Evolutionary conservation across 2,797 vertebrate genomes (phyloP).

Genomic region (Gymnocypris eckloni): DNA sequence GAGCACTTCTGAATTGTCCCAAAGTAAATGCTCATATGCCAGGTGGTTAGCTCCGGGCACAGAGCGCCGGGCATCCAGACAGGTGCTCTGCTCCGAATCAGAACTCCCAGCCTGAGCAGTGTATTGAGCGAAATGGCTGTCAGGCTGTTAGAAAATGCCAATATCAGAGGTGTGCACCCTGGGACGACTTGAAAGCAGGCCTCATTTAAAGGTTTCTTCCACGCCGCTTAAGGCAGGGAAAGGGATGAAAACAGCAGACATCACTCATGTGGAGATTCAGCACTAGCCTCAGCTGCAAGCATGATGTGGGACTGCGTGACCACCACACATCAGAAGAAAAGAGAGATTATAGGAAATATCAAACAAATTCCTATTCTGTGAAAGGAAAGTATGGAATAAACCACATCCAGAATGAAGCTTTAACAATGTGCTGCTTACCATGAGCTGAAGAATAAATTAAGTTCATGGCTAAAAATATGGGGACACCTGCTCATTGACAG

Average conservation of each 20-base stretch:
- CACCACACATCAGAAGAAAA: background rate
- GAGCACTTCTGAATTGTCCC: conserved; percentile 4
- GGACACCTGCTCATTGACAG: conserved; percentile 19
- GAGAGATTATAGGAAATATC: background rate
- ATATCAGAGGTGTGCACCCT: conserved; percentile 34
- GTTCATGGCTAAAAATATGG: background rate
- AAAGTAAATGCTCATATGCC: conserved; percentile 16
- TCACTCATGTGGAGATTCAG: conserved; percentile 2
- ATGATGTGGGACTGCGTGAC: conserved; percentile 6
- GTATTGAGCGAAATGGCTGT: conserved; percentile 23
- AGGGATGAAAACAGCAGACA: conserved; percentile 10
- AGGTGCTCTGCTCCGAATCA: conserved; percentile 30
- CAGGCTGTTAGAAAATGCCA: conserved; percentile 37
- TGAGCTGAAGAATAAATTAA: background rate
- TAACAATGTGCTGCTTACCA: background rate
- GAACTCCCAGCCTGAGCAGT: conserved; percentile 29
- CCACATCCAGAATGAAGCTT: background rate
- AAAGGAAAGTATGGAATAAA: background rate
- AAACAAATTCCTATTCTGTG: background rate
- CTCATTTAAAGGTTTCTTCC: conserved; percentile 30
- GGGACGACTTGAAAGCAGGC: conserved; percentile 35
- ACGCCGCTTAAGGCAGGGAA: conserved; percentile 24
- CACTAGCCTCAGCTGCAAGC: background rate
- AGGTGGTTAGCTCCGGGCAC: conserved; percentile 7
- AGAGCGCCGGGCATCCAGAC: conserved; percentile 35